Percentiles rank a stretch among this genome's conserved stretches.
These are phyloP conservation scores for Dolichoris vasculosae DNA, from an alignment of 1,140 invertebrate species.

Conservation along the genomic window DNA sequence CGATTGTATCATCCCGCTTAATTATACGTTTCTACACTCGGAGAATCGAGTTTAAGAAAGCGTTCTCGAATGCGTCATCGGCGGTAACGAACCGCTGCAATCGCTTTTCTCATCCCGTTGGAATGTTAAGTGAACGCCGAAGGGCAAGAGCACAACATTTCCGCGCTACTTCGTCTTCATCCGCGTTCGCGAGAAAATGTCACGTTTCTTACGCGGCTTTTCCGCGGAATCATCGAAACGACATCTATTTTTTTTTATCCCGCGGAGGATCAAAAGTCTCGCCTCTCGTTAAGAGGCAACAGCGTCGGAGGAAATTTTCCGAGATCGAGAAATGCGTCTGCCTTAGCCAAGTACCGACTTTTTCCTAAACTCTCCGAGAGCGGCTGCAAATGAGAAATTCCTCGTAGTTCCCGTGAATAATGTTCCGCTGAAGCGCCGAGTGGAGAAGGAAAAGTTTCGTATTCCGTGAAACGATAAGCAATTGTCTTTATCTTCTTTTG, in stretches of 20 bases:
- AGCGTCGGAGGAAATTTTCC: not conserved
- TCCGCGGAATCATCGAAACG: not conserved
- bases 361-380: not conserved
- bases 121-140: slow-evolving; percentile 39
- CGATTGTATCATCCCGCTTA: not conserved
- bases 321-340: not conserved
- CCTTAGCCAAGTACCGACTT: not conserved
- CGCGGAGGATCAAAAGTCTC: slow-evolving; percentile 23
- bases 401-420: not conserved
- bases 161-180: not conserved
- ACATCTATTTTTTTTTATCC: slow-evolving; percentile 11
- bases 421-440: not conserved
- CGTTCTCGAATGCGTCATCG: slow-evolving; percentile 15
- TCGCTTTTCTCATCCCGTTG: not conserved
- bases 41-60: not conserved
- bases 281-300: slow-evolving; percentile 23
- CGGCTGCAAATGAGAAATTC: not conserved
- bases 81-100: not conserved
- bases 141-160: not conserved
- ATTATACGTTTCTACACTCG: slow-evolving; percentile 3
- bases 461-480: slow-evolving; percentile 25
- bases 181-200: not conserved
- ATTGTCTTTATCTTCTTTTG: not conserved
- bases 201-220: not conserved
- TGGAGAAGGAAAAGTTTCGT: slow-evolving; percentile 4